Evolutionary conservation across 2,113 vertebrate genomes (phyloP), one percentile per base, ranked within the genome.

Genomic region (Lampris incognitus): DNA sequence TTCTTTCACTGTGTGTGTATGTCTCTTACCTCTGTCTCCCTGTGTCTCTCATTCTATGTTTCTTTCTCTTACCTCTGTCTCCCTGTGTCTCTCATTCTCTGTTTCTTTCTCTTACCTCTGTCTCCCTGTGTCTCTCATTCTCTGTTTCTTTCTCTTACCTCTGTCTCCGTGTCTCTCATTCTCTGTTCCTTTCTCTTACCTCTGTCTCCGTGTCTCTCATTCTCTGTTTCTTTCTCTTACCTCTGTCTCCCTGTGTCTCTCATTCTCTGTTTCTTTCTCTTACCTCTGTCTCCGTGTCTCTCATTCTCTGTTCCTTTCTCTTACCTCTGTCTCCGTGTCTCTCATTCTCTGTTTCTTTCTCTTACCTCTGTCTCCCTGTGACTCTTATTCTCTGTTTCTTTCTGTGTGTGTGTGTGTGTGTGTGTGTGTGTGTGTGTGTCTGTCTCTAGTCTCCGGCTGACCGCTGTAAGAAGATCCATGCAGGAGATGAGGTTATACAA

Each of bases 381-480:
- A 10, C 94, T 91, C 90, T 92, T 90, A 92, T 6, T 66, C 63
- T 51, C 64, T 66, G 46, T 48, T 44, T 64, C 44, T 48, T n/a
- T 50, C 49, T n/a, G n/a, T n/a, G n/a, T n/a, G n/a, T n/a, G n/a
- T n/a, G n/a, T n/a, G n/a, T 49, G n/a, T 44, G 49, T 52, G 9
- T 40, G 9, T 39, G 51, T 42, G 39, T 68, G 5, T 24, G 24
- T 24, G 24, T 24, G 24, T 24, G 24, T 24, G 24, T 24, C 0
- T 24, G 24, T 83, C 59, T 78, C 90, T 86, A 97, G 97, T 97
- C 97, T 94, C 96, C 97, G 88, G 97, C 97, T 85, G 97, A 98
- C 93, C 96, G 96, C 70, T 98, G 97, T 91, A 98, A 97, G 96
- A 98, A 98, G 95, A 98, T 98, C 92, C 97, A 98, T 89, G 97